A percentile compares a stretch with the other conserved stretches of the same genome.
These are phyloP conservation scores for Amitus sp. DNA, from an alignment of 2,888 invertebrate genomes.

Conservation along the genomic window DNA sequence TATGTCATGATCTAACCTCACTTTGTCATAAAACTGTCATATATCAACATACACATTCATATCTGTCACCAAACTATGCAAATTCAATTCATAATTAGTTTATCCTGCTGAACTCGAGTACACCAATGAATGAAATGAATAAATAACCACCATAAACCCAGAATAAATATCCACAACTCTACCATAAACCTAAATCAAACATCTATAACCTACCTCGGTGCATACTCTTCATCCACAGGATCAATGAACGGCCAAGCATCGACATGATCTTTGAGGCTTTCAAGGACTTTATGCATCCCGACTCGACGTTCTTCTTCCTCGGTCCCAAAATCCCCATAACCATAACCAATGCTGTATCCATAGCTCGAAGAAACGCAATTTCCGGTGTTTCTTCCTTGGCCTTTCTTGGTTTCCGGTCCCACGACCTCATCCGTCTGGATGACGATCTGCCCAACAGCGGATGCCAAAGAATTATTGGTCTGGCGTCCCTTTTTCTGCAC, in stretches of 20 bases:
- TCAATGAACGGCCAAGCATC: slow-evolving; percentile 96
- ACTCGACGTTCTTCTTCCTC: slow-evolving; percentile 85
- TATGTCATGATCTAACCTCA: too few relatives aligned
- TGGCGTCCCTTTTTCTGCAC: slow-evolving; percentile 73
- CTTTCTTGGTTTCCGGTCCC: slow-evolving; percentile 53
- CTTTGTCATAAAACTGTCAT: too few relatives aligned
- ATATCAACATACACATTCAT: too few relatives aligned
- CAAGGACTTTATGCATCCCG: slow-evolving; percentile 92
- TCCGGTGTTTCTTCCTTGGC: slow-evolving; percentile 48
- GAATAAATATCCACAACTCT: too few relatives aligned
- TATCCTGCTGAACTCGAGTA: too few relatives aligned
- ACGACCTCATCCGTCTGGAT: slow-evolving; percentile 68
- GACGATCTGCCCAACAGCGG: slow-evolving; percentile 84
- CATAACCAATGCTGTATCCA: slow-evolving; percentile 54
- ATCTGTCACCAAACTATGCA: too few relatives aligned
- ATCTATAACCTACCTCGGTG: slow-evolving; percentile 83
- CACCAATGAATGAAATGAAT: too few relatives aligned
- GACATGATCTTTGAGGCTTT: slow-evolving; percentile 85
- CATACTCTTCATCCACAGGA: slow-evolving; percentile 92
- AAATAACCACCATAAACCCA: too few relatives aligned
- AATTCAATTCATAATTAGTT: too few relatives aligned
- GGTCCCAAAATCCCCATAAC: slow-evolving; percentile 52
- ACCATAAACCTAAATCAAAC: too few relatives aligned
- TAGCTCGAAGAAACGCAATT: slow-evolving; percentile 56
- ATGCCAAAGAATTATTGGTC: slow-evolving; percentile 87